Conservation (phyloP, 1,140 invertebrate genomes). For the Leptinotarsa defecta region DNA sequence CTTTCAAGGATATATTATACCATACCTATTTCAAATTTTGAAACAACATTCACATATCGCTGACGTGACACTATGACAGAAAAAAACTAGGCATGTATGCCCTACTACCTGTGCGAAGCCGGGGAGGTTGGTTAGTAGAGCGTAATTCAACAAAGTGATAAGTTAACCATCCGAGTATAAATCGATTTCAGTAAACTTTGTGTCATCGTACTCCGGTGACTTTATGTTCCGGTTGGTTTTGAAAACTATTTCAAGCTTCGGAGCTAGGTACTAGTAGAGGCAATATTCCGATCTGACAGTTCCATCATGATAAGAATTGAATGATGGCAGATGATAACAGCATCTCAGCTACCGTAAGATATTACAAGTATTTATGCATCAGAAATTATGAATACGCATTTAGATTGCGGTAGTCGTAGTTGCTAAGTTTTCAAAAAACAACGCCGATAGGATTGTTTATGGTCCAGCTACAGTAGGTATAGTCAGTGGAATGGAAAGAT, state of each 20-base stretch:
- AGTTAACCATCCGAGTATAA: too few relatives aligned
- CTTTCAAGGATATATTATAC: too few relatives aligned
- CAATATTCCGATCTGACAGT: slow-evolving; percentile 8
- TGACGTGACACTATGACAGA: too few relatives aligned
- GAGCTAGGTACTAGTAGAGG: background rate
- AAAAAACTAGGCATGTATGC: too few relatives aligned
- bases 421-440: background rate
- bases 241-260: background rate
- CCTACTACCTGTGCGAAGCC: too few relatives aligned
- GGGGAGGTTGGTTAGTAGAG: too few relatives aligned
- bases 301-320: slow-evolving; percentile 3
- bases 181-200: too few relatives aligned
- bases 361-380: background rate
- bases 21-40: too few relatives aligned
- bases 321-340: slow-evolving; percentile 8
- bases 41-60: too few relatives aligned
- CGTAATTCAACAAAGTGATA: too few relatives aligned
- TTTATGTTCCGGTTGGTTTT: background rate
- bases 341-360: slow-evolving; percentile 2
- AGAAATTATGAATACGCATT: background rate
- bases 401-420: background rate
- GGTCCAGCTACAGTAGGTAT: background rate
- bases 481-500: background rate
- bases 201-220: background rate
- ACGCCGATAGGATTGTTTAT: background rate